Percentiles rank a stretch among this genome's conserved stretches.
These are phyloP conservation scores for Kryphioiulus occultus DNA, from an alignment of 2,888 invertebrate genomes.

Conservation along the genomic window DNA sequence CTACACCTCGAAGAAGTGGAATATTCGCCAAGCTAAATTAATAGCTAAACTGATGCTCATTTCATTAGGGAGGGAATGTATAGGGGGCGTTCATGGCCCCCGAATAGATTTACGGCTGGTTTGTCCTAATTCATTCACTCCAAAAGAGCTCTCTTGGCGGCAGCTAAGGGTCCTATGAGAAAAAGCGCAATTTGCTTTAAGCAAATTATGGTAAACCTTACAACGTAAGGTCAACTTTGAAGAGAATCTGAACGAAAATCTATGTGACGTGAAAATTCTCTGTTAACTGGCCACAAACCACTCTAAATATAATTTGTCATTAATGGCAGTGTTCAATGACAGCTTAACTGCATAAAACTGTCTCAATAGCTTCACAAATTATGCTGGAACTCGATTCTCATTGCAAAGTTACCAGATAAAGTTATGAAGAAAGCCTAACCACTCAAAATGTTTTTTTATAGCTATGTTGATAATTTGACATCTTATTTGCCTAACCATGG, in stretches of 20 bases:
- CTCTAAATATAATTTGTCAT: too few relatives aligned
- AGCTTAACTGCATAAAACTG: too few relatives aligned
- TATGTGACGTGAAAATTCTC: background rate
- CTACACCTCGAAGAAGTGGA: conserved; percentile 1
- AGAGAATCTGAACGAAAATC: background rate
- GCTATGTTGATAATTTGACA: too few relatives aligned
- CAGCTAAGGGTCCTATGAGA: background rate
- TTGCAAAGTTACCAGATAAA: too few relatives aligned
- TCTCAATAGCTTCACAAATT: too few relatives aligned
- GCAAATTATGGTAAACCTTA: background rate
- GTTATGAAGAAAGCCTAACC: too few relatives aligned
- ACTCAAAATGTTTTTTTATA: too few relatives aligned
- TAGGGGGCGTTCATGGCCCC: background rate
- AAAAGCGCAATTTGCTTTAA: background rate
- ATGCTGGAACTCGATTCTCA: too few relatives aligned
- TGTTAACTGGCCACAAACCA: background rate
- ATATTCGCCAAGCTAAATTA: background rate
- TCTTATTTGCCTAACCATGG: background rate
- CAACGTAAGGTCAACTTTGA: background rate
- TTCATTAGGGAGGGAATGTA: background rate
- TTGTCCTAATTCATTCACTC: background rate
- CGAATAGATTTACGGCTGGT: background rate
- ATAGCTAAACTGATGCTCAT: background rate
- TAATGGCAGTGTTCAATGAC: too few relatives aligned
- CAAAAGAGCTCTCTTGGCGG: background rate